These are phyloP conservation scores for Murina feae DNA, from an alignment of 2,113 vertebrate species.

Conservation along the genomic window DNA sequence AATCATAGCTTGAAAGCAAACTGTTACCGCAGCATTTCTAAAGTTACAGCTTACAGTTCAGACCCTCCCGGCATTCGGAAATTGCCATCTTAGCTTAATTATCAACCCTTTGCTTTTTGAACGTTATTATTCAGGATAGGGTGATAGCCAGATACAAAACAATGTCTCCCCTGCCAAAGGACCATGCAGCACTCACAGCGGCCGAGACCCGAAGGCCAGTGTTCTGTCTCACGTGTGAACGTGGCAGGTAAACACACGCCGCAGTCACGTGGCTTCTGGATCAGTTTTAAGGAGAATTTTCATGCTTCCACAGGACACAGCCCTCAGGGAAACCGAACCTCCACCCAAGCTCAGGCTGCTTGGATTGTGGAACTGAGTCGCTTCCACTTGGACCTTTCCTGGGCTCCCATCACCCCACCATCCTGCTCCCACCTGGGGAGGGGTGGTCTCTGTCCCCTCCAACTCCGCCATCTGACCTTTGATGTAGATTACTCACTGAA, in stretches of 20 bases:
- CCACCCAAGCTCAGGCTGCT: neutral
- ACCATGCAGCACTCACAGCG: neutral
- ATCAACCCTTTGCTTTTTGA: neutral
- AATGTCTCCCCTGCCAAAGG: neutral
- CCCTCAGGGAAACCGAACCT: neutral
- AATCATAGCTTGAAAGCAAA: neutral
- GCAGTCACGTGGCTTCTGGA: neutral
- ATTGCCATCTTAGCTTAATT: neutral
- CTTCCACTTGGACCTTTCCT: neutral
- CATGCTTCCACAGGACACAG: slow-evolving; percentile 33
- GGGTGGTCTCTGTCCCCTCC: slow-evolving; percentile 73
- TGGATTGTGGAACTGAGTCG: neutral
- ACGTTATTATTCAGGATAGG: neutral
- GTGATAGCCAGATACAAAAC: neutral
- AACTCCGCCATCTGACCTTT: slow-evolving; percentile 72
- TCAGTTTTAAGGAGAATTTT: neutral
- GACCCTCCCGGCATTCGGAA: neutral
- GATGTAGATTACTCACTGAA: slow-evolving; percentile 69
- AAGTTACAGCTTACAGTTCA: neutral
- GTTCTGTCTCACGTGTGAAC: neutral
- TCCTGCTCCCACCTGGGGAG: neutral
- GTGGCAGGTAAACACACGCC: neutral
- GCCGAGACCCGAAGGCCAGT: neutral
- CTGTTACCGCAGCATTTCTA: neutral
- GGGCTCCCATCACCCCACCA: neutral